These are phyloP conservation scores for Parnassius mnemosyne DNA, from an alignment of 2,888 invertebrate genomes.

Conservation along the genomic window DNA sequence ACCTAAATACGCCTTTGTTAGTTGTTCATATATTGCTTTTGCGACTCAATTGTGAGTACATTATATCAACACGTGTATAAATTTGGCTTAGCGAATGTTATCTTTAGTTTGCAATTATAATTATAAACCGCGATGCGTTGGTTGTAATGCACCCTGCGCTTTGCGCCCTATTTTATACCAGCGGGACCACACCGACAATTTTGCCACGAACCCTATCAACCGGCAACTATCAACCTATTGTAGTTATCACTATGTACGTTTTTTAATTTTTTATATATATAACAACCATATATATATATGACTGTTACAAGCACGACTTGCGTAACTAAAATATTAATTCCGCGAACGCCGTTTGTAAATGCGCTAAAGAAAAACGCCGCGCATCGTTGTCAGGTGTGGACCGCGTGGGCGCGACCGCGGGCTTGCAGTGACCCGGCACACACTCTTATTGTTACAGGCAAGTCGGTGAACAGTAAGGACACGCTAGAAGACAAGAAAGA, in stretches of 20 bases:
- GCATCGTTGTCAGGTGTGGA: constrained; percentile 29
- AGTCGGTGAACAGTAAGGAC: constrained; percentile 83
- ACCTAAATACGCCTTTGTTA: background rate
- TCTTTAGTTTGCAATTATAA: background rate
- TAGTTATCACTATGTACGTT: background rate
- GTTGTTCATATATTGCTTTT: constrained; percentile 7
- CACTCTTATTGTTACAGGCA: constrained; percentile 80
- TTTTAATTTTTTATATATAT: background rate
- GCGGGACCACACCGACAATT: constrained; percentile 15
- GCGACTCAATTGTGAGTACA: constrained; percentile 15
- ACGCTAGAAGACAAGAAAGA: constrained; percentile 86
- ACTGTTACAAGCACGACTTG: background rate
- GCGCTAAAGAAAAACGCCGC: constrained; percentile 6
- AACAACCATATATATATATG: background rate
- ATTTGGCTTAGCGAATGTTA: constrained; percentile 23
- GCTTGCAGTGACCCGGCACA: constrained; percentile 57
- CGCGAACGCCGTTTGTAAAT: constrained; percentile 1
- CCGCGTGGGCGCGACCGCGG: constrained; percentile 33
- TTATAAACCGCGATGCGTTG: constrained; percentile 6
- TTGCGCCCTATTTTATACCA: background rate
- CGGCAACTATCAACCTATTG: constrained; percentile 2
- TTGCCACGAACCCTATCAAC: background rate
- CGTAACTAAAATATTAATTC: background rate
- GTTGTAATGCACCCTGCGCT: constrained; percentile 2
- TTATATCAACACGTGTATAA: constrained; percentile 8